phyloP scores from a whole-genome alignment of 53 echinoderm and acorn worm genomes.

The Stichopus horrens region DNA sequence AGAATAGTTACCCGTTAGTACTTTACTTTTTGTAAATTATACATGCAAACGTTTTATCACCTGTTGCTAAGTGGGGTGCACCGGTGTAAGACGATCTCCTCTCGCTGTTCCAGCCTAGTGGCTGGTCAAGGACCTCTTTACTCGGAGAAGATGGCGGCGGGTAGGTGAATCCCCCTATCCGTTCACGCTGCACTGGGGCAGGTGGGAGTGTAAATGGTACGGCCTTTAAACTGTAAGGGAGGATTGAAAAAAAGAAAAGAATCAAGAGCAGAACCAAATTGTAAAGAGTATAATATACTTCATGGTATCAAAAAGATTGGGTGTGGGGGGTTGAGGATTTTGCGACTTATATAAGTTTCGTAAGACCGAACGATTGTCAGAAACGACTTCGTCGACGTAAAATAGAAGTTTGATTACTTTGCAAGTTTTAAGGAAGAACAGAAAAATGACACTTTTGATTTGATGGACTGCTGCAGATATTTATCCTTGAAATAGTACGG shows the following conservation, averaged over 20 bases:
- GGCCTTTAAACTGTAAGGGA: slow-evolving; percentile 74
- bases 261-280: neutral
- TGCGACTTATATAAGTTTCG: too few species aligned
- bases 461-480: too few species aligned
- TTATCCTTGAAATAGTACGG: neutral
- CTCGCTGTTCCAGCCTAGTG: slow-evolving; percentile 61
- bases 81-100: slow-evolving; percentile 71
- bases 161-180: slow-evolving; percentile 80
- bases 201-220: slow-evolving; percentile 92
- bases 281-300: neutral
- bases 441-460: too few species aligned
- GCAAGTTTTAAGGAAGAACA: too few species aligned
- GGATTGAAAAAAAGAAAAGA: neutral
- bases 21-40: too few species aligned
- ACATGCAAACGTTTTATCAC: neutral
- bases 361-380: too few species aligned
- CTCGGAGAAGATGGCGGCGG: slow-evolving; percentile 68
- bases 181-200: slow-evolving; percentile 71
- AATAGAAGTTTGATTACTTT: too few species aligned
- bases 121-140: slow-evolving; percentile 71
- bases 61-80: slow-evolving; percentile 46
- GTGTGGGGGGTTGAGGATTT: neutral
- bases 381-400: too few species aligned
- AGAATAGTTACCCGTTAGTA: too few species aligned
- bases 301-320: neutral